These are phyloP conservation scores for Pampus argenteus DNA, from an alignment of 2,797 vertebrate genomes.

Conservation along the genomic window DNA sequence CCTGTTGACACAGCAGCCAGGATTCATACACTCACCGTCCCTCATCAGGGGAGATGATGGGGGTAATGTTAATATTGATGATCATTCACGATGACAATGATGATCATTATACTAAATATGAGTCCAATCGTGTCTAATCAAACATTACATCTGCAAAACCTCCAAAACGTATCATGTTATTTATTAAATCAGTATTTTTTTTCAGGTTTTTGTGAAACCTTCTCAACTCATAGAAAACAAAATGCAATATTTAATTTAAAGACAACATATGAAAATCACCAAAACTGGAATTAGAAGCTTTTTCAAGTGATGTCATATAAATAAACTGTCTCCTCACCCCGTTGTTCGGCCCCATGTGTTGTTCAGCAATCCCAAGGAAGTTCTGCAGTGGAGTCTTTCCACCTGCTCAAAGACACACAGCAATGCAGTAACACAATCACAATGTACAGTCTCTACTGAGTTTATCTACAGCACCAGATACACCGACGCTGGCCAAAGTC, in stretches of 20 bases:
- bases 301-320: not conserved
- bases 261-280: not conserved
- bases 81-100: not conserved
- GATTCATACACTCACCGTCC: slow-evolving; percentile 19
- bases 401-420: slow-evolving; percentile 80
- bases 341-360: slow-evolving; percentile 95
- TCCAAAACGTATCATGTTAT: not conserved
- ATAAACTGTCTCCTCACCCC: slow-evolving; percentile 86
- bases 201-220: not conserved
- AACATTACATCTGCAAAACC: too few species aligned
- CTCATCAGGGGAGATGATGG: not conserved
- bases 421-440: not conserved
- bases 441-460: not conserved
- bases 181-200: not conserved
- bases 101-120: not conserved
- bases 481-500: not conserved
- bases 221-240: not conserved
- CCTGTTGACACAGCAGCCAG: slow-evolving; percentile 21
- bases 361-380: slow-evolving; percentile 97
- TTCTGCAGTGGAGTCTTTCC: slow-evolving; percentile 96
- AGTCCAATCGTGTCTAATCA: not conserved
- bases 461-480: not conserved
- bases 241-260: not conserved
- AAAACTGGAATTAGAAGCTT: not conserved
- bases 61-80: not conserved